phyloP scores from a whole-genome alignment of 2,888 invertebrate genomes.

The Phyllotreta cruciferae region DNA sequence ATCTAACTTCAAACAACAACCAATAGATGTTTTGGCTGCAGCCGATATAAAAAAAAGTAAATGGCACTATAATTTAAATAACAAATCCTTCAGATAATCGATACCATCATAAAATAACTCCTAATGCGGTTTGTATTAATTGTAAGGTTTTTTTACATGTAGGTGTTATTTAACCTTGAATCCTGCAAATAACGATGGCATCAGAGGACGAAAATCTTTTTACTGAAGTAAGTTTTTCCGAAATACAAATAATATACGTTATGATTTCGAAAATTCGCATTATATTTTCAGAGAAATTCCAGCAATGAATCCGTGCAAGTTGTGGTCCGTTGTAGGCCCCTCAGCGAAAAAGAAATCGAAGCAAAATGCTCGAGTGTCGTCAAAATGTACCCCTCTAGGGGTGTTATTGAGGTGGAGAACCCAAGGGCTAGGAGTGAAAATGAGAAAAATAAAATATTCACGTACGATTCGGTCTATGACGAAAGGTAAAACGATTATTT shows the following conservation, averaged over 20 bases:
- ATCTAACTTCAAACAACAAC: conserved; percentile 25
- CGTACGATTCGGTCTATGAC: conserved; percentile 98
- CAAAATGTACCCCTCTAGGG: conserved; percentile 83
- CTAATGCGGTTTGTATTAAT: conserved; percentile 33
- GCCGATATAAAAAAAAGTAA: conserved; percentile 37
- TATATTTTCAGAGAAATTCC: conserved; percentile 41
- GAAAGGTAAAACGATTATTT: conserved; percentile 64
- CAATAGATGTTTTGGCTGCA: conserved; percentile 38
- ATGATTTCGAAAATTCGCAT: conserved; percentile 5
- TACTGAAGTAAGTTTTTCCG: conserved; percentile 34
- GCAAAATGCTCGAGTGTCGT: conserved; percentile 82
- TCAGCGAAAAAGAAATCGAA: conserved; percentile 84
- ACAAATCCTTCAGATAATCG: conserved; percentile 42
- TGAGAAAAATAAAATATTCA: conserved; percentile 90
- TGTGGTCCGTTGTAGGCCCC: conserved; percentile 94
- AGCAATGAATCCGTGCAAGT: conserved; percentile 92
- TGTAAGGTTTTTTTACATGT: conserved; percentile 15
- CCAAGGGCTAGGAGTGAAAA: conserved; percentile 72
- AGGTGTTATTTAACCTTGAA: conserved; percentile 41
- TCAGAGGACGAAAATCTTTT: conserved; percentile 38
- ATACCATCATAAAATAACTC: conserved; percentile 39
- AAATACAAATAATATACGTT: conserved; percentile 9
- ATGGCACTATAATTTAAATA: conserved; percentile 46
- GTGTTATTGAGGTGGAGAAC: conserved; percentile 89
- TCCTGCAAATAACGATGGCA: conserved; percentile 44